These are phyloP conservation scores for Amphiura filiformis DNA, from an alignment of 35 echinoderm and acorn worm species.

Conservation along the genomic window DNA sequence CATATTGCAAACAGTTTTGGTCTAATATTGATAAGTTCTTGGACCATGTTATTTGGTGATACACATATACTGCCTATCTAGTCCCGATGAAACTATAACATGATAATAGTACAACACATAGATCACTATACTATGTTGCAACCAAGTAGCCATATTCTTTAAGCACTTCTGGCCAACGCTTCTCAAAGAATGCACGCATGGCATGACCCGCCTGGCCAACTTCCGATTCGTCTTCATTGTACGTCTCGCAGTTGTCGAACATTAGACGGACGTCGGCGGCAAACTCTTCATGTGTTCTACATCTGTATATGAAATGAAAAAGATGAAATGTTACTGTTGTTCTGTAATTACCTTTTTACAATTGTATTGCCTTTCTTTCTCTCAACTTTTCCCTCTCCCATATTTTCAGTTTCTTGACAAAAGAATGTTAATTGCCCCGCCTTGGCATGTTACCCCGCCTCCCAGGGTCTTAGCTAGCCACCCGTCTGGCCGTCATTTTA, in stretches of 20 bases:
- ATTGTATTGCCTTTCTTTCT: too few species aligned
- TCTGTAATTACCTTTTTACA: too few species aligned
- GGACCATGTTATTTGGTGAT: background rate
- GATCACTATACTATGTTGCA: background rate
- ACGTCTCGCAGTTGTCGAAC: slow-evolving; percentile 97
- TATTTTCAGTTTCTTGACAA: too few species aligned
- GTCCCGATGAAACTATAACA: background rate
- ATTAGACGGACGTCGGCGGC: slow-evolving; percentile 78
- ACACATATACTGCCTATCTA: too few species aligned
- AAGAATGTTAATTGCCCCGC: too few species aligned
- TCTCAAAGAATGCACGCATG: slow-evolving; percentile 88
- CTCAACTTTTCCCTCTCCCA: too few species aligned
- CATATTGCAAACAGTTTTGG: background rate
- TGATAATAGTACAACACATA: background rate
- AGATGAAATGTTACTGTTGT: background rate
- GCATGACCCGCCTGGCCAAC: slow-evolving; percentile 85
- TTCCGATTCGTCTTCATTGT: slow-evolving; percentile 98
- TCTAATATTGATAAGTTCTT: background rate
- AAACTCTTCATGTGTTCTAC: slow-evolving; percentile 76
- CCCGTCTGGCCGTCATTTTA: too few species aligned
- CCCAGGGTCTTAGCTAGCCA: too few species aligned
- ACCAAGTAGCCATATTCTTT: slow-evolving; percentile 1
- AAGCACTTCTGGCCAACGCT: slow-evolving; percentile 41
- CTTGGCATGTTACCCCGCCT: too few species aligned
- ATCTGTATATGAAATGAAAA: slow-evolving; percentile 45